Base-by-base conservation (phyloP, 2,113 vertebrate species). In the Leucopternis melanops region DNA sequence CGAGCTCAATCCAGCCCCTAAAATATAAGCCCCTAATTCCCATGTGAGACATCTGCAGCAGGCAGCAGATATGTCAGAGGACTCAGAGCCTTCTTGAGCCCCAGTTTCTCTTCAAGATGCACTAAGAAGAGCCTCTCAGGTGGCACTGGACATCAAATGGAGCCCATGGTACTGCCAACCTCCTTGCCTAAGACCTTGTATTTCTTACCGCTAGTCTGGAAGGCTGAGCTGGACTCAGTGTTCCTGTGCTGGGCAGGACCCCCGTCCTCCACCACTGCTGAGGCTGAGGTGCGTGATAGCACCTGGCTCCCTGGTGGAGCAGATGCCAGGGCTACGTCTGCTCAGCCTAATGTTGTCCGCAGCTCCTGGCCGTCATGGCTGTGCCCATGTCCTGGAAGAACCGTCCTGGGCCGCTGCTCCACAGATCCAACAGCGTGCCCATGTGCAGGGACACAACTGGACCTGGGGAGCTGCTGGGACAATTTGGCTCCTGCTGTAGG, bases 401-500 rank as follows among this genome's bases (percentile, higher is more conserved):
- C n/a, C 32, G 15, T 26, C 36, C 65, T n/a, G 17, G 42, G 17
- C 14, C 0, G 0, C 57, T 63, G 42, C 42, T 78, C 73, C 42
- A 27, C 16, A 12, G 27, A 31, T 27, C 32, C 49, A 58, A 52
- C 66, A 40, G 20, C 0, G 3, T 54, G 38, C 16, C 38, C 45
- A 11, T 1, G 0, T 15, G 44, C 29, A 26, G 34, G 14, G 52
- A 45, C 1, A 1, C 44, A 52, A 27, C 19, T 44, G 42, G 12
- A n/a, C 70, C n/a, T 4, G 6, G 4, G 52, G 20, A 67, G 25
- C 47, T 63, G 32, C 42, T 31, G 49, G 20, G 36, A 44, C 32
- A 38, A 26, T 65, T 26, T 15, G 0, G 16, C 15, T 73, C 11
- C 17, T 90, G 38, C 31, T 0, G 0, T 8, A 40, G 52, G 14